Percentiles rank a stretch among this genome's conserved stretches.
phyloP scores from a whole-genome alignment of 2,113 vertebrate genomes.

The Bujurquina vittata region DNA sequence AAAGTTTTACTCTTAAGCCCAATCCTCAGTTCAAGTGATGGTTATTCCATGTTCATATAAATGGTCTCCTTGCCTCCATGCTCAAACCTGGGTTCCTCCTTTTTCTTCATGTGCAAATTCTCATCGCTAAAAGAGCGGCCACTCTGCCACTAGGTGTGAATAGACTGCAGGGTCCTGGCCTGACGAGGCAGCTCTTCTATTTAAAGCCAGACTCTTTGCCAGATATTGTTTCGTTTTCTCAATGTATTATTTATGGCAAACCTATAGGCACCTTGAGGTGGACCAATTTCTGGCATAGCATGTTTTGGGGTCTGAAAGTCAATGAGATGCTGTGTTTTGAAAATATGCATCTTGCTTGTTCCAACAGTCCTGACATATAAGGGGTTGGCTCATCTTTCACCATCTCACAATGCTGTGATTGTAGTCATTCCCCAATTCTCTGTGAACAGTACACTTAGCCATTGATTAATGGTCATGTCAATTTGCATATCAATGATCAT shows the following conservation, averaged over 20 bases:
- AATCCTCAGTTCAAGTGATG: background rate
- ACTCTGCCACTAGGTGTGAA: background rate
- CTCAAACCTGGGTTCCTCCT: background rate
- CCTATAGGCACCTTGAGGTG: background rate
- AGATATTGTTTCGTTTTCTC: background rate
- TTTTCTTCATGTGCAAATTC: background rate
- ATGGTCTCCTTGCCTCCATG: background rate
- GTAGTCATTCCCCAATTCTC: background rate
- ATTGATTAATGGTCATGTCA: too few species aligned
- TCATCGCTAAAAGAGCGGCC: background rate
- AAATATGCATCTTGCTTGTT: background rate
- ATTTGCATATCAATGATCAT: background rate
- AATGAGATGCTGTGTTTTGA: background rate
- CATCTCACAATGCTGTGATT: background rate
- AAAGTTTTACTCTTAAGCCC: background rate
- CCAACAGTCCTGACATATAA: background rate
- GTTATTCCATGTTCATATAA: background rate
- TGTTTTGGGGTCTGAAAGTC: background rate
- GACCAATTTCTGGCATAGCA: background rate
- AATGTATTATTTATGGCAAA: background rate
- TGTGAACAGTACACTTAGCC: background rate
- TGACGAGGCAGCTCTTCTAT: background rate
- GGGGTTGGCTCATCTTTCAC: background rate
- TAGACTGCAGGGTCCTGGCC: background rate
- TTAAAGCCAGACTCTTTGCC: background rate